Base-by-base conservation (phyloP, 2,113 vertebrate species). In the Oriolus oriolus region DNA sequence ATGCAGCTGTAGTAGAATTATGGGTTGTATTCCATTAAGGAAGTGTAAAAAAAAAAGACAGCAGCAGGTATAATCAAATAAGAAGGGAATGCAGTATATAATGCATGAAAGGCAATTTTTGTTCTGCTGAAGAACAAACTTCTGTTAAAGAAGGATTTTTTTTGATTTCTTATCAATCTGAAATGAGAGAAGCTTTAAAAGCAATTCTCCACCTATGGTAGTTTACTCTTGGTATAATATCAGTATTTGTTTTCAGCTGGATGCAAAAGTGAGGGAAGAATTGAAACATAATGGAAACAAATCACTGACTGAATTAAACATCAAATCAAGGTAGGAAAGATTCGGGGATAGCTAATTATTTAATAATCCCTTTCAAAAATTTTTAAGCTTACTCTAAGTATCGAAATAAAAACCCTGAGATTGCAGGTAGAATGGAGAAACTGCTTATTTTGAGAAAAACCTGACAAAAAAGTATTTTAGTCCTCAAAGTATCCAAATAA, bases 341-440 rank as follows among this genome's bases (percentile, higher is more conserved):
- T 24, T 74, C 13, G 6, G 21, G 50, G 21, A 20, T 10, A 80
- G 57, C 37, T 86, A 84, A 91, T 91, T 59, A 71, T 63, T 50
- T 37, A 61, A 84, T 84, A 57, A 61, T 84, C 63, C 64, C 33
- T 82, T 93, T 82, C 18, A 39, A 24, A 86, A 88, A 27, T 5
- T 37, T 78, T 91, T 70, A 61, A 30, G 71, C 19, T 74, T 95
- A 42, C 16, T 69, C 35, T 64, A 52, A 70, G n/a, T 37, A 70
- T 33, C 3, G 33, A 59, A 64, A 93, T 84, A 93, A 92, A 79
- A 8, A 0, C 1, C 7, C 73, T n/a, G 20, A 82, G 44, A 74
- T 1, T 75, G 63, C 60, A 87, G 75, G 70, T 79, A 96, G 96
- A 97, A 98, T 98, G 98, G 98, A 98, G 98, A 98, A 98, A 98